Base-by-base conservation (phyloP, 2,888 invertebrate species). In the Melanostoma scalare region DNA sequence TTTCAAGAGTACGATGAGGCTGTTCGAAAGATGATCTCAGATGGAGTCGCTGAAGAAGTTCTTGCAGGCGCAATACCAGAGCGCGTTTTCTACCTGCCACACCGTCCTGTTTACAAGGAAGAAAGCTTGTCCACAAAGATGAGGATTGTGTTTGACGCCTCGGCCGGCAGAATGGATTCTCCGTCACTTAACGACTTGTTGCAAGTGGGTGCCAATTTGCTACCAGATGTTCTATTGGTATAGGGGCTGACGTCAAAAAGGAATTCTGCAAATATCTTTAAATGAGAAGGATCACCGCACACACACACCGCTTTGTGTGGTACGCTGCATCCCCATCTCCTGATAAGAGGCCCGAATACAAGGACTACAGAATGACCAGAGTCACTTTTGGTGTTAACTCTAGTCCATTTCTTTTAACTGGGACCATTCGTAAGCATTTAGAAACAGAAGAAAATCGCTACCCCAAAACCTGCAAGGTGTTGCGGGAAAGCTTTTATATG, bases 401-500 rank as follows among this genome's bases (percentile, higher is more conserved):
- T 1, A 42, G 58, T 8, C 42, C 42, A 30, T 58, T 58, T 40
- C 38, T 76, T 35, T 36, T 76, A 2, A 56, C 46, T 3, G 68
- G 38, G 8, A 76, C 76, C 0, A 36, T 76, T 2, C 76, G n/a
- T 31, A 5, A 8, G 33, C 68, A 60, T 68, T 58, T 68, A 5
- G 9, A 6, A 1, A 8, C 10, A 6, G 20, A 58, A 42, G 33
- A 36, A 8, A 8, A 20, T 4, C 10, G 4, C 9, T 76, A 68
- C 9, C 40, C 68, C 0, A 38, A 0, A 30, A 68, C 75, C 30
- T 76, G 68, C 10, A 9, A 38, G 4, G 38, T 68, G 8, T 40
- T 76, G 5, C 8, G 31, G 8, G 10, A 69, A 8, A 4, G 67
- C 4, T 56, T 69, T 42, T 76, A 61, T 53, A 40, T 75, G 74